Evolutionary conservation across 2,113 vertebrate species (phyloP), one percentile per base, ranked within the genome.

Genomic region (Galemys pyrenaicus): DNA sequence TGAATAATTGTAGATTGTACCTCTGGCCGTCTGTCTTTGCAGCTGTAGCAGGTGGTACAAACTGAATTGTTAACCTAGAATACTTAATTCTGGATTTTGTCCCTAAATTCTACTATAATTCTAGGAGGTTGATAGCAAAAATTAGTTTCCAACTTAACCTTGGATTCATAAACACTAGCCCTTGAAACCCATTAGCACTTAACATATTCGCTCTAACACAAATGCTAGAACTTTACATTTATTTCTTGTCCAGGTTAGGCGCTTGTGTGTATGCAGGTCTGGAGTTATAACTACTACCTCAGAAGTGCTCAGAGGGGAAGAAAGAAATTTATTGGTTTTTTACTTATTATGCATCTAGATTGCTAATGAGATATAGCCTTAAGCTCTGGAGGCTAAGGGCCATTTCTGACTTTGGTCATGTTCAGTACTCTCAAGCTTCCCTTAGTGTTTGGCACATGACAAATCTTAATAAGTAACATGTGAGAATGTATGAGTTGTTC

Each of bases 401-500:
- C n/a, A 32, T 68, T 92, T 91, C 81, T 83, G 56, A 91, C 2
- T 0, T 8, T 58, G 62, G 37, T 74, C 41, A 86, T 92, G 30
- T 90, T 81, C 41, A 80, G 44, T n/a, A 89, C 13, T 49, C 49
- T 67, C 35, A 81, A 92, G 41, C 19, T 94, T 87, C 78, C 60
- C 6, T 90, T 94, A 67, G 67, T 80, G 74, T 89, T 93, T 75
- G 51, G 78, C 68, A 78, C 56, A 65, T 65, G 78, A 82, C 7
- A 91, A 75, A 89, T 15, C 67, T 77, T 96, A 93, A 86, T 83
- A 94, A 92, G 89, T 54, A 91, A 89, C 35, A 20, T 46, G 78
- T 86, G 35, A 85, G 78, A 79, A 79, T 46, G 46, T 91, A 87
- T 35, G 58, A 32, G 5, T 68, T 92, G 70, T 82, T 94, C 58